Conservation (phyloP, 1,140 invertebrate genomes). For the Calliphora vicina region DNA sequence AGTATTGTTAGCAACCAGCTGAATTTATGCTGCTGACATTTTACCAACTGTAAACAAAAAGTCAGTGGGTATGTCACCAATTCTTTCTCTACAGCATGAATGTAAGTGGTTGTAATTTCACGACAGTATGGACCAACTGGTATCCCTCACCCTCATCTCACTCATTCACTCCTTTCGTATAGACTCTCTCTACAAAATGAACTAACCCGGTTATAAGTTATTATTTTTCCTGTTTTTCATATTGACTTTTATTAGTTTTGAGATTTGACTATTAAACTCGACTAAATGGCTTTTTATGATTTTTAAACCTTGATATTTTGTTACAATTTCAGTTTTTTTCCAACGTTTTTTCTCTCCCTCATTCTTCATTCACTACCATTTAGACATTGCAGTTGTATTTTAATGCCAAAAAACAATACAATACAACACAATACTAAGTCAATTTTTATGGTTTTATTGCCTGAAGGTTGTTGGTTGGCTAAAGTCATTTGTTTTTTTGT, state of each 20-base stretch:
- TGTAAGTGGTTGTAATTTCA: too few species aligned
- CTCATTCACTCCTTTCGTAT: too few species aligned
- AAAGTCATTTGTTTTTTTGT: conserved; percentile 45
- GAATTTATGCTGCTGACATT: too few species aligned
- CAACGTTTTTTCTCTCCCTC: too few species aligned
- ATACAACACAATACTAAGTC: conserved; percentile 44
- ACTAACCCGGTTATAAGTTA: conserved; percentile 12
- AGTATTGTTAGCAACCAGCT: too few species aligned
- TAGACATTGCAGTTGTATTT: conserved; percentile 13
- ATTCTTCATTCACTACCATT: neutral
- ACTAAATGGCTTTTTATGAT: conserved; percentile 35
- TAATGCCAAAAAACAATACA: neutral
- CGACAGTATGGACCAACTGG: too few species aligned
- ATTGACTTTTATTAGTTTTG: conserved; percentile 63
- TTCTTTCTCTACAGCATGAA: too few species aligned
- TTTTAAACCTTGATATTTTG: conserved; percentile 33
- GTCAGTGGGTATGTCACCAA: too few species aligned
- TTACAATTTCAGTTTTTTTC: conserved; percentile 21
- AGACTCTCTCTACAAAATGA: too few species aligned
- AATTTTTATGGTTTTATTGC: conserved; percentile 47
- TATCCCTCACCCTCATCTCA: too few species aligned
- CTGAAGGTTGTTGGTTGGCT: conserved; percentile 5
- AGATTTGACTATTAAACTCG: conserved; percentile 55
- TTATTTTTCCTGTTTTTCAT: conserved; percentile 42
- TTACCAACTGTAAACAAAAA: too few species aligned